These are phyloP conservation scores for Tor tambroides DNA, from an alignment of 2,113 vertebrate genomes.

Conservation along the genomic window DNA sequence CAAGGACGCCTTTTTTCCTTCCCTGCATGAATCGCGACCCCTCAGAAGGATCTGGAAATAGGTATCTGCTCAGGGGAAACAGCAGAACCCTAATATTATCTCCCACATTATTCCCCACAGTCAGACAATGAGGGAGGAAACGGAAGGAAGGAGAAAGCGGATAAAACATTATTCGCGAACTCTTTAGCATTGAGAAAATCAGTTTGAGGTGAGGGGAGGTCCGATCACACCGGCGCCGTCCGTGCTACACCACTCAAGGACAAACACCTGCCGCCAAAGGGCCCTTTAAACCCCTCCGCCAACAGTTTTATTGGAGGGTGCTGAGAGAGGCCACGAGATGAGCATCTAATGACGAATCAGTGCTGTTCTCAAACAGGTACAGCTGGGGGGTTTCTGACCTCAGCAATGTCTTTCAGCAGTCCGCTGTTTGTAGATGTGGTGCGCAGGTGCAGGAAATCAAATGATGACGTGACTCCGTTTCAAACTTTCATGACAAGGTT, in stretches of 20 bases:
- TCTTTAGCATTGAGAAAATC: conserved; percentile 44
- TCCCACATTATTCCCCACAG: conserved; percentile 27
- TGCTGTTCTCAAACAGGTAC: conserved; percentile 23
- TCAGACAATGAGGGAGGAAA: conserved; percentile 33
- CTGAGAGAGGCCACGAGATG: conserved; percentile 49
- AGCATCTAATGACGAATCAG: conserved; percentile 26
- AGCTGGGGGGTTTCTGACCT: conserved; percentile 43
- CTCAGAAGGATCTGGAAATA: conserved; percentile 64
- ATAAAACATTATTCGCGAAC: conserved; percentile 29
- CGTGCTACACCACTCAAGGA: conserved; percentile 22
- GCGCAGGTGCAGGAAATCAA: neutral
- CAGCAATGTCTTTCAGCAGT: conserved; percentile 11
- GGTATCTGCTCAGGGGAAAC: conserved; percentile 57
- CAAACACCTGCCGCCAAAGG: conserved; percentile 42
- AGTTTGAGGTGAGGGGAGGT: conserved; percentile 1
- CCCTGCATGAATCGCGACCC: conserved; percentile 54
- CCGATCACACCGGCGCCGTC: neutral
- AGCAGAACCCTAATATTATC: conserved; percentile 60
- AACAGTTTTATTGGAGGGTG: conserved; percentile 43
- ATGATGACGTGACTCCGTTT: conserved; percentile 4
- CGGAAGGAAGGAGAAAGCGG: neutral
- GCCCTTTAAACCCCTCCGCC: conserved; percentile 25
- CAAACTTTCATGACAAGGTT: neutral
- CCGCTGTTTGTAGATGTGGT: conserved; percentile 15
- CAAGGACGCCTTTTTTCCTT: conserved; percentile 55